These are phyloP conservation scores for Drosophila longiperda DNA, from an alignment of 2,888 invertebrate genomes.

Conservation along the genomic window DNA sequence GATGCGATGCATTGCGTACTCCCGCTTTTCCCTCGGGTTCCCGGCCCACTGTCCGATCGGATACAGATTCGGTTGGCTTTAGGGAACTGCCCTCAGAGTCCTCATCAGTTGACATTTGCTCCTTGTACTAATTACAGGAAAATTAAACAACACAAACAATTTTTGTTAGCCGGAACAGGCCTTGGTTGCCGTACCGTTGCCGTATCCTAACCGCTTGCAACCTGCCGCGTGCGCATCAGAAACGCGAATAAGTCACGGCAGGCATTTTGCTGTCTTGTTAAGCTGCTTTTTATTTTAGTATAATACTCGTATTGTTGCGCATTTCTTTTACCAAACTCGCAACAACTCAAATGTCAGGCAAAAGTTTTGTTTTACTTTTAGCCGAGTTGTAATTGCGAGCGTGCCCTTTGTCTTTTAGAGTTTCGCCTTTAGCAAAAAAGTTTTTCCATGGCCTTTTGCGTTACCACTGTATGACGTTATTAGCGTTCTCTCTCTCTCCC, in stretches of 20 bases:
- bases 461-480: slow-evolving; percentile 45
- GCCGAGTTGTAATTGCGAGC: slow-evolving; percentile 70
- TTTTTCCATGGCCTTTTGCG: slow-evolving; percentile 49
- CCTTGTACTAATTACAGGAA: slow-evolving; percentile 68
- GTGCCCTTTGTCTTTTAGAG: slow-evolving; percentile 63
- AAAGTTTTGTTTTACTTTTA: slow-evolving; percentile 57
- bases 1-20: slow-evolving; percentile 44
- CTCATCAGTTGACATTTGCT: slow-evolving; percentile 68
- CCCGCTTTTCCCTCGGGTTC: slow-evolving; percentile 13
- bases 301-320: slow-evolving; percentile 68
- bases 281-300: slow-evolving; percentile 35
- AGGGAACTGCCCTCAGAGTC: slow-evolving; percentile 60
- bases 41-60: slow-evolving; percentile 20
- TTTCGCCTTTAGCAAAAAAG: slow-evolving; percentile 47
- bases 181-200: slow-evolving; percentile 8
- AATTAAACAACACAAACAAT: slow-evolving; percentile 51
- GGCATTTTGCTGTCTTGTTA: slow-evolving; percentile 31
- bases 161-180: slow-evolving; percentile 21
- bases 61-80: slow-evolving; percentile 31
- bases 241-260: slow-evolving; percentile 79
- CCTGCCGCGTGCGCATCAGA: slow-evolving; percentile 58
- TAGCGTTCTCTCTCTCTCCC: slow-evolving; percentile 33
- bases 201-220: slow-evolving; percentile 38
- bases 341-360: slow-evolving; percentile 67
- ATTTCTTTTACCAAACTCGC: slow-evolving; percentile 52